Evolutionary conservation across 2,797 vertebrate genomes (phyloP), one percentile per base, ranked within the genome.

Genomic region (Xenopus petersii): DNA sequence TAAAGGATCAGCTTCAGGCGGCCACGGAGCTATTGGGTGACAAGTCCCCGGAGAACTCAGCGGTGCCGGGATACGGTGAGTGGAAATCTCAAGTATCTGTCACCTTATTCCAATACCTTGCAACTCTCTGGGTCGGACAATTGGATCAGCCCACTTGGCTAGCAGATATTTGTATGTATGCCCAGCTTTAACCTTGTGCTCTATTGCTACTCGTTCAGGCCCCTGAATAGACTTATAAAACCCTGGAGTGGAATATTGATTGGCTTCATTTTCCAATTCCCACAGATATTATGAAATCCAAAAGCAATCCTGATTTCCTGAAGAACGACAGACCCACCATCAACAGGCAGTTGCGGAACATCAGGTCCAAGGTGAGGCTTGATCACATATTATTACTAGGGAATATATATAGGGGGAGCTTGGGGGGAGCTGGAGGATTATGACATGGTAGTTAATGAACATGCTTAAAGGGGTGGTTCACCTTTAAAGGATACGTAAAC

Each of bases 241-340:
- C 26, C 26, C 26, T 30, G 26, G 9, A 5, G 16, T 21, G 2
- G 3, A 56, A 17, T 56, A 2, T 1, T 17, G 16, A 4, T 16
- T 42, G 30, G 62, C 6, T 30, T 21, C 21, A 30, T n/a, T 60
- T 21, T 60, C 30, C 16, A 13, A 36, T 82, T 79, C 77, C 75
- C 80, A 71, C 84, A 99, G 97, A 99, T 84, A 98, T 99, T 83
- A 98, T 98, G 96, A 99, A 99, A 90, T 99, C 97, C 48, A 99
- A 99, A 91, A 99, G 98, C 88, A 98, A 97, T 84, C 98, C 97
- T 62, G 98, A 99, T 89, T 97, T 99, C 85, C 87, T 96, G 85
- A 99, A 97, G 90, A 98, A 95, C 86, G 96, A 96, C 80, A 88
- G 90, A 84, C 91, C 92, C 64, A 84, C 86, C 73, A 82, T 92